Evolutionary conservation across 2,113 vertebrate species (phyloP).

Genomic region (Sapayoa aenigma): DNA sequence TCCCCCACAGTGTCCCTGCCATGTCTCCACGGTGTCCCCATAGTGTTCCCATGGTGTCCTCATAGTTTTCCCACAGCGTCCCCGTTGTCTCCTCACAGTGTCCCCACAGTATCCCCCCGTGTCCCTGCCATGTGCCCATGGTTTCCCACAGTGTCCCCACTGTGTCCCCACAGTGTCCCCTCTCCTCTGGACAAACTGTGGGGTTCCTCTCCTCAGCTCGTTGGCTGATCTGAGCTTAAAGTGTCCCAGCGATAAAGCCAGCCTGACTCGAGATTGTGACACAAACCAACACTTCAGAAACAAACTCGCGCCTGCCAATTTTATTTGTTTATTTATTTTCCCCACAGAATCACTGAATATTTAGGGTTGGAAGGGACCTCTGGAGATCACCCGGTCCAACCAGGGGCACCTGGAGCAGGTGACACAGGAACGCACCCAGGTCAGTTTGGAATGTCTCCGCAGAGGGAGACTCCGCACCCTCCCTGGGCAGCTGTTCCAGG

Average conservation of each 20-base stretch:
- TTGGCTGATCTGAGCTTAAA: neutral
- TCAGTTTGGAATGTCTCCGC: neutral
- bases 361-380: neutral
- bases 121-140: too few species aligned
- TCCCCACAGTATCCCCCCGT: neutral
- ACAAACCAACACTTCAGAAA: neutral
- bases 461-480: neutral
- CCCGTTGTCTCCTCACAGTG: neutral
- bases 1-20: neutral
- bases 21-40: too few species aligned
- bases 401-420: neutral
- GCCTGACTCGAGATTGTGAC: neutral
- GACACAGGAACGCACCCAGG: neutral
- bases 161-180: neutral
- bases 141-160: too few species aligned
- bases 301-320: rapidly evolving
- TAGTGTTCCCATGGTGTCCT: neutral
- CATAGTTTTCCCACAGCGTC: rapidly evolving
- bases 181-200: neutral
- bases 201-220: rapidly evolving
- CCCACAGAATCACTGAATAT: neutral
- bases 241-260: neutral
- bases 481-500: neutral
- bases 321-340: too few species aligned
- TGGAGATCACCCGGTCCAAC: too few species aligned